Evolutionary conservation across 2,113 vertebrate species (phyloP).

Genomic region (Cnemophilus loriae): DNA sequence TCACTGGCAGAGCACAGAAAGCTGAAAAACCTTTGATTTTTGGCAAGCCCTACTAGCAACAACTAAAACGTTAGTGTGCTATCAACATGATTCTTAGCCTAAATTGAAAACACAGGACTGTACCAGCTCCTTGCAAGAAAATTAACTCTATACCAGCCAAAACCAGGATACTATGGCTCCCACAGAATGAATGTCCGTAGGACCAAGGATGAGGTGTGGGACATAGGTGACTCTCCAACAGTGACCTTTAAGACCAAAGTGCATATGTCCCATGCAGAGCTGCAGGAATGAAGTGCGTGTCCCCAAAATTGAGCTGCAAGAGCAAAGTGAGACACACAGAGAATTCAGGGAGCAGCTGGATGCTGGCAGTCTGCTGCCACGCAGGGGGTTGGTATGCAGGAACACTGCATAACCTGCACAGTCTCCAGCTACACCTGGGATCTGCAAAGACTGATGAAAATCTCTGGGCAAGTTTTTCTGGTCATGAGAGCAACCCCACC

Average conservation of each 20-base stretch:
- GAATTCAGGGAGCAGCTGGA: background rate
- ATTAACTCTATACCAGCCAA: background rate
- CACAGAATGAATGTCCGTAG: background rate
- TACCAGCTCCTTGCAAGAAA: background rate
- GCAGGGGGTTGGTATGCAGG: background rate
- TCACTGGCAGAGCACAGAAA: background rate
- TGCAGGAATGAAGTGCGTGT: background rate
- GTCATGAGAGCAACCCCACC: background rate
- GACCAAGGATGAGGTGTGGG: background rate
- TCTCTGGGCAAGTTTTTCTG: background rate
- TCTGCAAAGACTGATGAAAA: background rate
- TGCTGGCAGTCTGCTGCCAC: background rate
- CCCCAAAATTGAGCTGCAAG: background rate
- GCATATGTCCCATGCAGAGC: background rate
- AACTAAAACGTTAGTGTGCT: background rate
- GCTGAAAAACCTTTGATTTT: background rate
- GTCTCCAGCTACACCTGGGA: background rate
- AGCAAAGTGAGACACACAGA: background rate
- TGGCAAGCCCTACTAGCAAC: background rate
- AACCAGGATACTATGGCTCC: background rate
- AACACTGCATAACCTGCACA: fast-evolving
- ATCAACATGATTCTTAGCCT: background rate
- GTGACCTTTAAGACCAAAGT: background rate
- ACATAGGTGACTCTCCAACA: background rate
- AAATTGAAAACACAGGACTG: background rate